A percentile compares a stretch with the other conserved stretches of the same genome.
phyloP scores from a whole-genome alignment of 2,113 vertebrate genomes.

The Myiagra hebetior region DNA sequence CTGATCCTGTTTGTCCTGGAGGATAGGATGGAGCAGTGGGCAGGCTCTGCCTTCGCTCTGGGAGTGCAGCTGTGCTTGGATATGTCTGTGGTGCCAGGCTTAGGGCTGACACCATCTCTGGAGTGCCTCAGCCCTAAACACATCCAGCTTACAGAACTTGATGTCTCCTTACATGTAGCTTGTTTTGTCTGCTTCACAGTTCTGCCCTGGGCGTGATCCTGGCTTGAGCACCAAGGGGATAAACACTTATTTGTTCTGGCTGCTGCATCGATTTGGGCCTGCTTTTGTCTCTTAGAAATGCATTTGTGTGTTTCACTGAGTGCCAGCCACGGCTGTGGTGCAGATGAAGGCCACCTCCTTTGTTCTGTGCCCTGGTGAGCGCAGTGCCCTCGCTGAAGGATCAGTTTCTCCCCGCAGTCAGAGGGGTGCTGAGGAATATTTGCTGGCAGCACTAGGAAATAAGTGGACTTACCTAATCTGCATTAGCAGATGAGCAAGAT shows the following conservation, averaged over 20 bases:
- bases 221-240: background rate
- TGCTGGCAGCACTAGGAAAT: background rate
- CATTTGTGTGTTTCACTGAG: background rate
- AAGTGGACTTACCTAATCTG: background rate
- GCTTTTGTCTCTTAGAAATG: background rate
- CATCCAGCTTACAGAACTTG: background rate
- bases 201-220: background rate
- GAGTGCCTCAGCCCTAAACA: background rate
- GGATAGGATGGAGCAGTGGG: accelerated
- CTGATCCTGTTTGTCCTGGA: background rate
- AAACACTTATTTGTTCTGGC: background rate
- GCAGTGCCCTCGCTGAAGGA: accelerated
- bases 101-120: accelerated
- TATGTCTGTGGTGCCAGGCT: background rate
- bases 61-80: background rate
- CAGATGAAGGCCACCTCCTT: background rate
- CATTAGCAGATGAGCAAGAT: background rate
- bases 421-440: background rate
- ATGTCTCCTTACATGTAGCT: accelerated
- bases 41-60: background rate
- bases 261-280: background rate
- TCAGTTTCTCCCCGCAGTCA: background rate
- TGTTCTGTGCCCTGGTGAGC: background rate
- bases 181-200: background rate
- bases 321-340: accelerated